Evolutionary conservation across 2,113 vertebrate species (phyloP).

Genomic region (Ammodramus savannarum): DNA sequence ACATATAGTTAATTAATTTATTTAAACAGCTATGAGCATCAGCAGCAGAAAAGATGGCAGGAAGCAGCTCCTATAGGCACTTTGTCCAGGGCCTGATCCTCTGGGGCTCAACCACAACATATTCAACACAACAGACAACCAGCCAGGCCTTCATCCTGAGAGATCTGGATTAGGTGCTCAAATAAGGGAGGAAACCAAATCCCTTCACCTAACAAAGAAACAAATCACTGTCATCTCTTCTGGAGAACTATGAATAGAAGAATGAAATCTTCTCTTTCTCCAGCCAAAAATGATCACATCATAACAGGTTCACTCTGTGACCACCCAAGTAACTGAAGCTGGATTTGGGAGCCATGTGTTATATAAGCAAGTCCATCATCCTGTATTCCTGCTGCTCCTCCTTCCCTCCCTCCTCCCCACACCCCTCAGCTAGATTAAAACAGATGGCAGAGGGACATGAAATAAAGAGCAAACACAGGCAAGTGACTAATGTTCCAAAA

Average conservation of each 20-base stretch:
- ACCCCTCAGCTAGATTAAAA: background rate
- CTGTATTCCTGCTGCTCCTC: background rate
- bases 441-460: constrained; percentile 35
- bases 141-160: background rate
- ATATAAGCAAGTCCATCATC: background rate
- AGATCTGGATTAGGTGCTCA: background rate
- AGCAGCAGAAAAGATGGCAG: background rate
- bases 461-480: constrained; percentile 11
- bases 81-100: background rate
- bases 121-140: background rate
- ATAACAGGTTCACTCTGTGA: background rate
- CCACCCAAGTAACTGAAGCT: background rate
- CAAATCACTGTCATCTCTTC: background rate
- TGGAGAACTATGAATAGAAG: background rate
- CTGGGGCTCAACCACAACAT: background rate
- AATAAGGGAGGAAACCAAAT: background rate
- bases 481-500: constrained; percentile 22
- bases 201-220: background rate
- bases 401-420: background rate
- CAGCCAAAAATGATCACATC: background rate
- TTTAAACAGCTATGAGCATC: background rate
- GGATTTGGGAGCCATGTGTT: background rate
- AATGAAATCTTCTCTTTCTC: background rate
- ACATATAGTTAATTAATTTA: background rate
- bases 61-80: background rate